Evolutionary conservation across 1,140 invertebrate genomes (phyloP).

Genomic region (Bacillus rossius): DNA sequence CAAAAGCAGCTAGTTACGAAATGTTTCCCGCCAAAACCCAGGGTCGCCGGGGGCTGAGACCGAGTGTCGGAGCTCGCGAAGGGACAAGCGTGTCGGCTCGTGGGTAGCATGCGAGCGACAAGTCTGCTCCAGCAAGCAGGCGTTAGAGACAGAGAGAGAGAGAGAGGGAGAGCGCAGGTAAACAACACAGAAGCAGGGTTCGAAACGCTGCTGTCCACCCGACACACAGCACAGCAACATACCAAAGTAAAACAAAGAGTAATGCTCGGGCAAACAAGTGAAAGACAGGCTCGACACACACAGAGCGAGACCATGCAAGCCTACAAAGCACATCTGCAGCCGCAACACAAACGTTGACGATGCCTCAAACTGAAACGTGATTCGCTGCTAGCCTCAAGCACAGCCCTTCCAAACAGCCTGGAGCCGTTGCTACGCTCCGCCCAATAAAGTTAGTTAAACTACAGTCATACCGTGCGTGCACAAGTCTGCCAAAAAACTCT

Average conservation of each 20-base stretch:
- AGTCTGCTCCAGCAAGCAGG: slow-evolving; percentile 12
- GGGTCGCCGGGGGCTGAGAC: too few relatives aligned
- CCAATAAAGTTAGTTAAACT: slow-evolving; percentile 39
- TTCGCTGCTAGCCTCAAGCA: too few relatives aligned
- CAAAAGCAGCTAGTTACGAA: too few relatives aligned
- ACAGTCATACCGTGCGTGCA: too few relatives aligned
- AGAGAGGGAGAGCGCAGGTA: slow-evolving; percentile 9
- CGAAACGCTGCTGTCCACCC: slow-evolving; percentile 19
- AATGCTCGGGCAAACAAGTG: too few relatives aligned
- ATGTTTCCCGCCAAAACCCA: too few relatives aligned
- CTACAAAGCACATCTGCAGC: slow-evolving; percentile 17
- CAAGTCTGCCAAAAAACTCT: too few relatives aligned
- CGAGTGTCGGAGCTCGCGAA: too few relatives aligned
- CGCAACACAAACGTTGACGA: slow-evolving; percentile 8
- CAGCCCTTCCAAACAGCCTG: too few relatives aligned
- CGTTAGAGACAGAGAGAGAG: slow-evolving; percentile 11
- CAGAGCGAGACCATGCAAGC: slow-evolving; percentile 9
- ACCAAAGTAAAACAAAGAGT: not conserved
- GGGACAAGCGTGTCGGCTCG: too few relatives aligned
- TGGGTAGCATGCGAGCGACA: slow-evolving; percentile 1
- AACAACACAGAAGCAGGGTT: slow-evolving; percentile 22
- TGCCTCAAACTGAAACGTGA: too few relatives aligned
- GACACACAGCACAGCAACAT: not conserved
- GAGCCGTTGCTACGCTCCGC: slow-evolving; percentile 19
- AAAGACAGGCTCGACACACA: too few relatives aligned